Evolutionary conservation across 2,113 vertebrate species (phyloP), one percentile per base, ranked within the genome.

Genomic region (Vulpes vulpes): DNA sequence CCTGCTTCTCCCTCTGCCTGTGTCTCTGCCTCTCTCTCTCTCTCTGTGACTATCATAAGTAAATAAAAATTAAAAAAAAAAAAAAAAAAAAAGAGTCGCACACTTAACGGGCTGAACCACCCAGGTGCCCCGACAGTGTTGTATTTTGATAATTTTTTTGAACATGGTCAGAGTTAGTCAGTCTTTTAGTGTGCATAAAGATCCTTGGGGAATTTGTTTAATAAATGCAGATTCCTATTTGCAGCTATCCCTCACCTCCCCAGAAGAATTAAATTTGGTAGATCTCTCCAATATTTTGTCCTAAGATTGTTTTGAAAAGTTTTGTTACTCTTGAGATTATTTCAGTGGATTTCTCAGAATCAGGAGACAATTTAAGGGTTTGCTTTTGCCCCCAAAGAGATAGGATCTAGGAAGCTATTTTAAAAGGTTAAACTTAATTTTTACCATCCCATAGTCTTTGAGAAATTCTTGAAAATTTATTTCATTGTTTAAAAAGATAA

Each of bases 281-380:
- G 23, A 3, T 67, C 30, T 74, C 27, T 73, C 73, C 38, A 90
- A 1, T 71, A 65, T 69, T 82, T 83, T 82, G 38, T 14, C 30
- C 23, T 30, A 51, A 71, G 32, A 59, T 8, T 76, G 62, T 91
- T 90, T 69, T 53, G 43, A 94, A 92, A 62, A 27, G 2, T 25
- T 49, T 80, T 76, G 25, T 74, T 64, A 81, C 25, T 89, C 19
- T 84, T 88, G 57, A 71, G 90, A 81, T 96, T 95, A 83, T 91
- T 96, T 92, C 1, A 57, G 59, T 91, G 83, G 38, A 78, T 82
- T 82, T 82, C 23, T 91, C 53, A 78, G 59, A 94, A 79, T 69
- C n/a, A 81, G 35, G 38, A 35, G 49, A 74, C 30, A 83, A 19
- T 89, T 87, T 16, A 94, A 35, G 35, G 53, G 2, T 5, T 80